Conservation (phyloP, 1,140 invertebrate genomes). For the Papilio xuthus region DNA sequence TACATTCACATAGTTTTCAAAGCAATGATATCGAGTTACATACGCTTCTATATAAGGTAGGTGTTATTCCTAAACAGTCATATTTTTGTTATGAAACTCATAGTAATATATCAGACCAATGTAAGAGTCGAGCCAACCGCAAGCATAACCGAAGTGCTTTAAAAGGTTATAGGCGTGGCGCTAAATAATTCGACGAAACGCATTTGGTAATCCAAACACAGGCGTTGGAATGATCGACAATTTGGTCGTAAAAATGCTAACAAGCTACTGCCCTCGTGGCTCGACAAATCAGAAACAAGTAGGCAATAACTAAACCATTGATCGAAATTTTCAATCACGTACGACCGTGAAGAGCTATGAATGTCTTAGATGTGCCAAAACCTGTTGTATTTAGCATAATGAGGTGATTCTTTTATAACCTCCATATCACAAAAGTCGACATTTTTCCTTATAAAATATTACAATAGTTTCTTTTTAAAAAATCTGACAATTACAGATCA, state of each 20-base stretch:
- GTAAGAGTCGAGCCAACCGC: conserved; percentile 11
- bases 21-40: conserved; percentile 20
- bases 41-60: conserved; percentile 40
- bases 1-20: conserved; percentile 39
- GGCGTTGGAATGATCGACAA: conserved; percentile 32
- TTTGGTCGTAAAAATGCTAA: conserved; percentile 49
- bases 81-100: conserved; percentile 26
- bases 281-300: conserved; percentile 48
- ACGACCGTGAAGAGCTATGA: neutral
- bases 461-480: too few relatives aligned
- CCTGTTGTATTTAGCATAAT: conserved; percentile 24
- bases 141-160: conserved; percentile 15
- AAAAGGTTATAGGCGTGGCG: conserved; percentile 40
- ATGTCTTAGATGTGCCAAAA: conserved; percentile 11
- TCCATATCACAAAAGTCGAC: neutral
- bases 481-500: conserved; percentile 2
- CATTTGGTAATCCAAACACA: conserved; percentile 37
- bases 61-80: conserved; percentile 25
- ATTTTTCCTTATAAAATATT: neutral
- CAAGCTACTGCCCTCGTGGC: conserved; percentile 51
- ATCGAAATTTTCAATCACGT: conserved; percentile 4
- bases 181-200: conserved; percentile 33
- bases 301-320: conserved; percentile 20
- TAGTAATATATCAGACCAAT: conserved; percentile 7
- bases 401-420: conserved; percentile 20